Conservation (phyloP, 2,113 vertebrate species). For the Callocephalon fimbriatum region DNA sequence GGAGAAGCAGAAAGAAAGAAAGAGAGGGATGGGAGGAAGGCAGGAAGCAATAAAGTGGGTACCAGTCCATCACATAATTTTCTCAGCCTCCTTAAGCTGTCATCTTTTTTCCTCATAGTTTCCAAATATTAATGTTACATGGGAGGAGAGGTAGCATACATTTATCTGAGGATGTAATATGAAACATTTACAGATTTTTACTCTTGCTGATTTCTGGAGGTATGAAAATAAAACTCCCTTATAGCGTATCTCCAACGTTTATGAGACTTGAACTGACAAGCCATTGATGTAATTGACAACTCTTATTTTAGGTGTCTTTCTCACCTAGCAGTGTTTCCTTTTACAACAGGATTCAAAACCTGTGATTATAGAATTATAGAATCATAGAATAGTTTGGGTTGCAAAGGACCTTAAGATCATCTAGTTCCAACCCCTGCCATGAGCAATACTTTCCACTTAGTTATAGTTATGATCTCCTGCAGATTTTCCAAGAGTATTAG, state of each 20-base stretch:
- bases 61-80: not conserved
- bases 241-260: conserved; percentile 28
- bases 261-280: conserved; percentile 30
- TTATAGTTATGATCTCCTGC: not conserved
- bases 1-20: not conserved
- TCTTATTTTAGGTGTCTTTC: conserved; percentile 13
- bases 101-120: not conserved
- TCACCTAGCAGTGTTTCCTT: not conserved
- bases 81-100: not conserved
- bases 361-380: not conserved
- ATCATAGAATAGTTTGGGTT: not conserved
- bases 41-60: not conserved
- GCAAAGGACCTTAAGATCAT: not conserved
- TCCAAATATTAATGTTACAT: not conserved
- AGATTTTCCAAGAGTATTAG: not conserved
- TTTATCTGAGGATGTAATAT: conserved; percentile 12
- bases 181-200: conserved; percentile 17
- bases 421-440: not conserved
- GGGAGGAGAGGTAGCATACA: not conserved
- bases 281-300: conserved; percentile 2
- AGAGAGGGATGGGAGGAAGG: not conserved
- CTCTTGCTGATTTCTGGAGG: not conserved
- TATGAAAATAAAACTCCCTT: conserved; percentile 27
- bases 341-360: not conserved
- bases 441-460: not conserved